These are phyloP conservation scores for Orycteropus afer DNA, from an alignment of 2,113 vertebrate genomes.

Conservation along the genomic window DNA sequence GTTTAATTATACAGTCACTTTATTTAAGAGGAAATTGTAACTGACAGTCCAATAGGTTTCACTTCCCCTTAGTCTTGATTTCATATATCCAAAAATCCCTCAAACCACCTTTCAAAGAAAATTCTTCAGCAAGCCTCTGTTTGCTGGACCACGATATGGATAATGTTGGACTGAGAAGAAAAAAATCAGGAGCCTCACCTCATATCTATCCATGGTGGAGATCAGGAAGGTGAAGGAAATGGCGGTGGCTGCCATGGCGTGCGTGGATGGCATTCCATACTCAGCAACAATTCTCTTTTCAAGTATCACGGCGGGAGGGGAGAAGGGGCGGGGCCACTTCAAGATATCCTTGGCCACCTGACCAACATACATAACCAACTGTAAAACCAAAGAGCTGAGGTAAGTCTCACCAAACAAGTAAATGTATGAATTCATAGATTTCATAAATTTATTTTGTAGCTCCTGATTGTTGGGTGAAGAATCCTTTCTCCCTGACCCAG, in stretches of 20 bases:
- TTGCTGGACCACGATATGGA: background rate
- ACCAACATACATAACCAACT: slow-evolving; percentile 98
- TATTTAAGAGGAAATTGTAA: background rate
- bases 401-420: background rate
- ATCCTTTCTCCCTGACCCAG: background rate
- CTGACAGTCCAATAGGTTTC: background rate
- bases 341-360: slow-evolving; percentile 96
- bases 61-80: background rate
- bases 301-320: slow-evolving; percentile 95
- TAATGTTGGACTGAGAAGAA: fast-evolving
- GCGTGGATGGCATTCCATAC: slow-evolving; percentile 97
- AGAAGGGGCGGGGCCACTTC: slow-evolving; percentile 94
- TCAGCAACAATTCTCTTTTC: slow-evolving; percentile 91
- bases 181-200: slow-evolving; percentile 84
- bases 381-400: slow-evolving; percentile 22
- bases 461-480: background rate
- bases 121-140: background rate
- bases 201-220: slow-evolving; percentile 89
- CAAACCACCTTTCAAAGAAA: background rate
- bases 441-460: background rate
- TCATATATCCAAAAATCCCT: background rate
- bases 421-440: background rate
- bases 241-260: slow-evolving; percentile 95
- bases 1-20: background rate
- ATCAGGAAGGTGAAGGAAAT: slow-evolving; percentile 94